phyloP scores from a whole-genome alignment of 1,140 invertebrate genomes.

The Bombus polaris region DNA sequence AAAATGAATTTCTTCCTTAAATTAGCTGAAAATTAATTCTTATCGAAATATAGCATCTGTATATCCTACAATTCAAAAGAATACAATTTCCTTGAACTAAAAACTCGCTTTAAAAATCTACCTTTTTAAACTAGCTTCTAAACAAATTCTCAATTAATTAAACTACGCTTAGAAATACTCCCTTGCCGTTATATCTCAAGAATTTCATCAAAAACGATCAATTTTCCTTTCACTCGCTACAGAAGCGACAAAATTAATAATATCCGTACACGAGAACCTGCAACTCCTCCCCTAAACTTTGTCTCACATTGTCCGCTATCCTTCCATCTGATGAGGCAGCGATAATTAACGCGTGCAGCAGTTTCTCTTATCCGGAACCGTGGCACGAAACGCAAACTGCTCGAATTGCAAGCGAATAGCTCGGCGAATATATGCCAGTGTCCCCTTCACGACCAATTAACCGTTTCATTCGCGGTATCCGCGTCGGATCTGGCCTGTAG shows the following conservation, averaged over 20 bases:
- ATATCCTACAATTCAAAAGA: no score
- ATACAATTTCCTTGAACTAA: no score
- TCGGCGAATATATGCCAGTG: neutral
- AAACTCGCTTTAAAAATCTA: no score
- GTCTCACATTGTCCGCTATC: neutral
- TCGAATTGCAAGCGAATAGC: constrained; percentile 1
- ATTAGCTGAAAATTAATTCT: no score
- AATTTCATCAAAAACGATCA: neutral
- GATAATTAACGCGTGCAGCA: constrained; percentile 40
- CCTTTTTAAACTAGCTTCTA: no score
- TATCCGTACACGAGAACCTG: neutral
- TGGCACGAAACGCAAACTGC: constrained; percentile 30
- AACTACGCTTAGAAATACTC: no score
- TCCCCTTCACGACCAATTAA: constrained; percentile 48
- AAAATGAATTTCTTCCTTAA: no score
- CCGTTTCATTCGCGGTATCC: constrained; percentile 45
- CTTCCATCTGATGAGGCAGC: neutral
- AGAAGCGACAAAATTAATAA: neutral
- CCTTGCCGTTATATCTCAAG: no score
- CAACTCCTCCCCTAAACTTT: neutral
- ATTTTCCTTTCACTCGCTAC: neutral
- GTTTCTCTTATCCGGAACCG: neutral
- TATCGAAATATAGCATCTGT: no score
- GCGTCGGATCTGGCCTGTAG: constrained; percentile 20
- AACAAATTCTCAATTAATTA: no score